These are phyloP conservation scores for Drosophila quasianomalipes DNA, from an alignment of 2,888 invertebrate genomes.

Conservation along the genomic window DNA sequence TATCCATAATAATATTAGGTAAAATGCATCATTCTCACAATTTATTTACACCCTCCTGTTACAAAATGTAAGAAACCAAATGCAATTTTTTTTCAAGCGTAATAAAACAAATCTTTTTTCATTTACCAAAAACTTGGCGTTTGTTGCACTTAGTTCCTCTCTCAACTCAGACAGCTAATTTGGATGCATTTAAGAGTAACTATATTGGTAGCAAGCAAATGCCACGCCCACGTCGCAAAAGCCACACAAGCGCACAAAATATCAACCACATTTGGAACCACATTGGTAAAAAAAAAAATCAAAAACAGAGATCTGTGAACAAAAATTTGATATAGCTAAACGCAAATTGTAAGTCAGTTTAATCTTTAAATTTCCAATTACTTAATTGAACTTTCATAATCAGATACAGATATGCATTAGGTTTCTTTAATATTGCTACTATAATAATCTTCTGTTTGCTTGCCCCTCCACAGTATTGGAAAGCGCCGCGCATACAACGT, in stretches of 20 bases:
- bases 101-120: constrained; percentile 74
- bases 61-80: constrained; percentile 73
- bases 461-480: constrained; percentile 81
- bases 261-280: constrained; percentile 72
- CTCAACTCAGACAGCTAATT: constrained; percentile 58
- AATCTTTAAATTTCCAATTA: constrained; percentile 19
- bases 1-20: constrained; percentile 56
- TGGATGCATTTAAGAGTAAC: constrained; percentile 46
- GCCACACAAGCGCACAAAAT: constrained; percentile 75
- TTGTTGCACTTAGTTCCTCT: constrained; percentile 69
- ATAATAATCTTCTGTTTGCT: constrained; percentile 26
- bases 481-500: constrained; percentile 83
- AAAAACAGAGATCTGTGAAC: constrained; percentile 27
- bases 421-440: neutral
- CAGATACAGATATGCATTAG: neutral
- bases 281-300: constrained; percentile 65
- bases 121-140: constrained; percentile 63
- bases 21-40: constrained; percentile 76
- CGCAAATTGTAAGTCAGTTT: constrained; percentile 65
- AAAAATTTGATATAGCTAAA: constrained; percentile 61
- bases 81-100: constrained; percentile 56
- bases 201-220: constrained; percentile 45
- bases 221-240: constrained; percentile 67
- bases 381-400: neutral
- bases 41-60: constrained; percentile 78